Evolutionary conservation across 1,140 invertebrate genomes (phyloP), one percentile per base, ranked within the genome.

Genomic region (Leptinotarsa texana): DNA sequence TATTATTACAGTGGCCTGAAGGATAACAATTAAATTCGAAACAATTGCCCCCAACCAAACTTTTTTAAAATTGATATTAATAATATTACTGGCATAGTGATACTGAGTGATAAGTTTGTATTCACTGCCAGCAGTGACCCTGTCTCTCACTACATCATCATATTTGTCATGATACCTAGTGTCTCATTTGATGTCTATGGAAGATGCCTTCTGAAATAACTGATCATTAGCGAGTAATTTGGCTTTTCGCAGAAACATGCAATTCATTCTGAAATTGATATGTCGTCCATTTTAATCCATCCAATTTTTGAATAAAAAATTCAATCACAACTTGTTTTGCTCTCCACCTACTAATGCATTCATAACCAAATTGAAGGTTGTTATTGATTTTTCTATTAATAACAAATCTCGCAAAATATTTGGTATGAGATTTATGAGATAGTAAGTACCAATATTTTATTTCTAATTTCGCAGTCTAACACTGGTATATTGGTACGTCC

Each of bases 121-220:
- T 69, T 79, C 81, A 83, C 82, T 83, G 82, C 82, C 81, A 81
- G 76, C 80, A 81, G 81, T 82, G 82, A 80, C 82, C 82, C 82
- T 83, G 82, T 84, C 83, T 84, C 82, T 81, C 73, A 75, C 69
- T 68, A 74, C 74, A 72, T 77, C 78, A 78, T 77, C 42, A 75
- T 76, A 66, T 72, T 80, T 73, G 78, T 80, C 77, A 76, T 76
- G 71, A 77, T 61, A 72, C 42, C 57, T 76, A 73, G 74, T 79
- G 74, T 73, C 63, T 75, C 74, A 79, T 72, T 79, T 71, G 71
- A 78, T 78, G 79, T 80, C 66, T 69, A 13, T 71, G 27, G 51
- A 5, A 15, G 51, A 57, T 57, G 51, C 51, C 51, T 57, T 57
- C 51, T 17, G n/a, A 6, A 57, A 57, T 57, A 17, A 57, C 51